Evolutionary conservation across 2,888 invertebrate species (phyloP).

Genomic region (Belgica antarctica): DNA sequence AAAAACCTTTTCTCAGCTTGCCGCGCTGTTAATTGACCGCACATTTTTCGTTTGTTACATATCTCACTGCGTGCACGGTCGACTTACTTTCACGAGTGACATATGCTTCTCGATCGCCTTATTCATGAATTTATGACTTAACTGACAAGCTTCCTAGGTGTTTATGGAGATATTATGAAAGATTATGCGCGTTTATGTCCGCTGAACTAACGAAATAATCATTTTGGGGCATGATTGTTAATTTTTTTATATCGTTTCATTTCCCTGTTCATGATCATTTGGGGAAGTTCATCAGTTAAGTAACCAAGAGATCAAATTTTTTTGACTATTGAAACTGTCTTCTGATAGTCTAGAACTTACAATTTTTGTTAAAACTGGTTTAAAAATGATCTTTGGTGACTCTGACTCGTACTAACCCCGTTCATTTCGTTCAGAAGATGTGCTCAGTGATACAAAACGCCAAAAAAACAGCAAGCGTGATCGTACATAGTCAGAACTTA

Average conservation of each 20-base stretch:
- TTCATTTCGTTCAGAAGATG: neutral
- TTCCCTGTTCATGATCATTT: neutral
- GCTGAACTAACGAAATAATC: neutral
- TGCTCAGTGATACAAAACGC: too few relatives aligned
- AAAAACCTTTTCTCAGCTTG: slow-evolving; percentile 27
- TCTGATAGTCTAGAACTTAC: too few relatives aligned
- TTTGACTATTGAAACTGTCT: too few relatives aligned
- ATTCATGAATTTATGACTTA: slow-evolving; percentile 40
- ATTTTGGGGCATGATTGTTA: slow-evolving; percentile 23
- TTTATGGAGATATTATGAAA: slow-evolving; percentile 38
- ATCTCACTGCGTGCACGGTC: slow-evolving; percentile 1
- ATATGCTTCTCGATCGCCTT: slow-evolving; percentile 32
- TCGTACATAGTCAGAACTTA: neutral
- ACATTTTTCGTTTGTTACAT: slow-evolving; percentile 11
- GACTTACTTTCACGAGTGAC: slow-evolving; percentile 18
- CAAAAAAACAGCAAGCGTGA: neutral
- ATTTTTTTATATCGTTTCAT: slow-evolving; percentile 6
- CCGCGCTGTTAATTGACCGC: slow-evolving; percentile 37
- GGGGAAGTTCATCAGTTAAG: too few relatives aligned
- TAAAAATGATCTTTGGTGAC: too few relatives aligned
- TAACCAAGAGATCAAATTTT: too few relatives aligned
- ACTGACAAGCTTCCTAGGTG: slow-evolving; percentile 42
- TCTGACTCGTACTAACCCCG: neutral
- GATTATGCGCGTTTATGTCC: slow-evolving; percentile 23
- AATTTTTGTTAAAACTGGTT: too few relatives aligned